Evolutionary conservation across 2,888 invertebrate genomes (phyloP).

Genomic region (Zygothrica quintamaculata): DNA sequence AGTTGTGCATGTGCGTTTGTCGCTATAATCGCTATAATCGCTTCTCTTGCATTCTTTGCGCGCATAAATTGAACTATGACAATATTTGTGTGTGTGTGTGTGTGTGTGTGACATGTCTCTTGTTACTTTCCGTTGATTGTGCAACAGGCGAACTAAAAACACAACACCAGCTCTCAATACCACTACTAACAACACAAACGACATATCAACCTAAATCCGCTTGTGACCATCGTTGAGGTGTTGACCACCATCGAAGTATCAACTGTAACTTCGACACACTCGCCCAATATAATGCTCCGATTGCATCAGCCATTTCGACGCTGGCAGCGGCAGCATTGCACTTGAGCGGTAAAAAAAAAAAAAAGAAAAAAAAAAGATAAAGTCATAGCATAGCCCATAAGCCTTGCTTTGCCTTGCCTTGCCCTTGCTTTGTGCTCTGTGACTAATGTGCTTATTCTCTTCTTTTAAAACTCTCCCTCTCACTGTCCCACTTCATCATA

Average conservation of each 20-base stretch:
- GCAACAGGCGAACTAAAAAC: conserved; percentile 57
- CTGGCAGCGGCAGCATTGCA: conserved; percentile 21
- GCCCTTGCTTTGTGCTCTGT: conserved; percentile 12
- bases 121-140: conserved; percentile 57
- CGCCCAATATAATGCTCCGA: conserved; percentile 61
- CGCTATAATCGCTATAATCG: no score
- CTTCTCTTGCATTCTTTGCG: conserved; percentile 55
- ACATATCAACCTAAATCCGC: conserved; percentile 2
- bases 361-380: conserved; percentile 39
- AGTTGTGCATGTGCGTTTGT: no score
- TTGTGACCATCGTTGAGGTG: conserved; percentile 14
- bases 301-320: conserved; percentile 75
- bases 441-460: background rate
- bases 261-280: conserved; percentile 42
- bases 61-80: conserved; percentile 1
- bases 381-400: conserved; percentile 45
- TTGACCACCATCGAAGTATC: conserved; percentile 53
- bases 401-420: conserved; percentile 33
- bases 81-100: conserved; percentile 24
- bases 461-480: conserved; percentile 6
- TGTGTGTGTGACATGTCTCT: conserved; percentile 29
- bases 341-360: conserved; percentile 30
- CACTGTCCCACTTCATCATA: background rate
- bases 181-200: conserved; percentile 12
- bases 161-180: conserved; percentile 20